These are phyloP conservation scores for Drosophila maculinotata DNA, from an alignment of 2,888 invertebrate species.

Conservation along the genomic window DNA sequence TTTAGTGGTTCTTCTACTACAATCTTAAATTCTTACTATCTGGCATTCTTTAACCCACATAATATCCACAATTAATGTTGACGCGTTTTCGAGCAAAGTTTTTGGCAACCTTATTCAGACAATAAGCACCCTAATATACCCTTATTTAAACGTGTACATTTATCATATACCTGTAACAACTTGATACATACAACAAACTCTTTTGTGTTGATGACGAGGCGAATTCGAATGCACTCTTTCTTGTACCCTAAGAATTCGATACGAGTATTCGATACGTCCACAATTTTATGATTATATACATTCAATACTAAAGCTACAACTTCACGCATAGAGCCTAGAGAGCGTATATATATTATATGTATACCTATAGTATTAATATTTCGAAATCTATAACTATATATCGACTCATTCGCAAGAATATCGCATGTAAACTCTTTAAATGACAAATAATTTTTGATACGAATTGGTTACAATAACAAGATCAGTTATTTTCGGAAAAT, in stretches of 20 bases:
- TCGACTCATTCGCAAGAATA: neutral
- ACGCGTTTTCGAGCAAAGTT: slow-evolving; percentile 71
- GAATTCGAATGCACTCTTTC: neutral
- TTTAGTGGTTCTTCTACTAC: slow-evolving; percentile 50
- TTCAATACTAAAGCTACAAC: slow-evolving; percentile 24
- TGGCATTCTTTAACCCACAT: slow-evolving; percentile 49
- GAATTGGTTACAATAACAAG: no score
- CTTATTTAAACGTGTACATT: slow-evolving; percentile 10
- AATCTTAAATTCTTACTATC: slow-evolving; percentile 39
- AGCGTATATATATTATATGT: slow-evolving; percentile 5
- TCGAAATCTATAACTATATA: neutral
- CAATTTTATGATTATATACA: neutral
- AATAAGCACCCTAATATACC: slow-evolving; percentile 13
- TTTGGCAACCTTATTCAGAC: slow-evolving; percentile 30
- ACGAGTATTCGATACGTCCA: neutral
- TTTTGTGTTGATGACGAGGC: neutral
- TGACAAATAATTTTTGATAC: no score
- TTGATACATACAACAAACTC: slow-evolving; percentile 2
- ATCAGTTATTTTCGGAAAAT: no score
- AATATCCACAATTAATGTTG: slow-evolving; percentile 33
- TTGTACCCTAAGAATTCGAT: neutral
- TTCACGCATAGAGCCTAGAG: slow-evolving; percentile 37
- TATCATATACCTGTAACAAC: slow-evolving; percentile 1
- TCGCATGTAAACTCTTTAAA: neutral
- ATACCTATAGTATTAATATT: slow-evolving; percentile 12